phyloP scores from a whole-genome alignment of 1,140 invertebrate genomes.

The Drosophila obscura region DNA sequence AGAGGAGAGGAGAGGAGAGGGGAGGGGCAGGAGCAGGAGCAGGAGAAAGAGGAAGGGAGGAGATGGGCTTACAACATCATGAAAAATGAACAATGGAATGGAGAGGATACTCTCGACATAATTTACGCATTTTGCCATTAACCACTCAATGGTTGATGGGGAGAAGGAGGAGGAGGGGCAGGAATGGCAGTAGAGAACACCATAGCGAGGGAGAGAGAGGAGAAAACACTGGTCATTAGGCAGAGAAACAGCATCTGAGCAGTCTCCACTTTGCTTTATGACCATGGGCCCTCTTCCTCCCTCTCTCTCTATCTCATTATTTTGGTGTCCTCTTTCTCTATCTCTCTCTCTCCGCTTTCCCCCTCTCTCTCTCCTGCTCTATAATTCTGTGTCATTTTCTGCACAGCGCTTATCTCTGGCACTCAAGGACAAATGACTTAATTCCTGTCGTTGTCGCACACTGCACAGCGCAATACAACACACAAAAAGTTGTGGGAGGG shows the following conservation, averaged over 20 bases:
- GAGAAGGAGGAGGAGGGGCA: conserved; percentile 9
- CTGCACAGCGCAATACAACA: conserved; percentile 30
- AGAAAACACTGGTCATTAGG: conserved; percentile 37
- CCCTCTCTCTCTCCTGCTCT: no score
- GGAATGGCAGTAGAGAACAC: conserved; percentile 3
- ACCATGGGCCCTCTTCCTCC: conserved; percentile 9
- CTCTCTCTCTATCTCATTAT: not conserved
- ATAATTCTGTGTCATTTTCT: conserved; percentile 4
- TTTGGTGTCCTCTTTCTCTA: no score
- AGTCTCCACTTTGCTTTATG: conserved; percentile 3
- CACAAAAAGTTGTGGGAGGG: conserved; percentile 53
- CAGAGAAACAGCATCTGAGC: conserved; percentile 13
- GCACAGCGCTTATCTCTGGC: conserved; percentile 64
- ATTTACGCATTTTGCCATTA: conserved; percentile 83
- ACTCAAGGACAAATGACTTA: conserved; percentile 82
- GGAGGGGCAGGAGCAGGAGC: no score
- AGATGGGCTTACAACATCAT: not conserved
- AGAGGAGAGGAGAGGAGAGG: conserved; percentile 1
- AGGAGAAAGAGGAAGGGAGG: no score
- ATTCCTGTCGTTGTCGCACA: conserved; percentile 65
- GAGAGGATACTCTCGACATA: conserved; percentile 64
- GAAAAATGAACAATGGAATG: conserved; percentile 54
- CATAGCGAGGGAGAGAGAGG: conserved; percentile 10
- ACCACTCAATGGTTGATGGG: conserved; percentile 57
- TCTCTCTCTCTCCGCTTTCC: not conserved